These are phyloP conservation scores for Pseudocheirus occidentalis DNA, from an alignment of 2,797 vertebrate genomes.

Conservation along the genomic window DNA sequence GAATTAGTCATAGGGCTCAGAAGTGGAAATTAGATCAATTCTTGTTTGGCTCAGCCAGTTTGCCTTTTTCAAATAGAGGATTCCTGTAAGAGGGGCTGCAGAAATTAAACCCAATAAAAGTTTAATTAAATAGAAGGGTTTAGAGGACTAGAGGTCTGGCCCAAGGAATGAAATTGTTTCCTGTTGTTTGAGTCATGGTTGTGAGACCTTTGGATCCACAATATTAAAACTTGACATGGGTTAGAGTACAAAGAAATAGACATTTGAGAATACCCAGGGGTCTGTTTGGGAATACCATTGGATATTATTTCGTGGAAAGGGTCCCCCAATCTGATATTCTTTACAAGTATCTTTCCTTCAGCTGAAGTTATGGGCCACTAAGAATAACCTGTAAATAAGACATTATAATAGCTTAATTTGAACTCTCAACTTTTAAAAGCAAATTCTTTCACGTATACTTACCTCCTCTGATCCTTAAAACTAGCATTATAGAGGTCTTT, in stretches of 20 bases:
- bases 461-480: not conserved
- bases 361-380: not conserved
- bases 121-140: constrained; percentile 41
- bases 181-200: constrained; percentile 25
- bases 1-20: constrained; percentile 20
- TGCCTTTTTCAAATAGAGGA: constrained; percentile 20
- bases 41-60: constrained; percentile 20
- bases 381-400: not conserved
- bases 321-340: not conserved
- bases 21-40: constrained; percentile 50
- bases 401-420: not conserved
- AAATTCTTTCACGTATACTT: not conserved
- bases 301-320: not conserved
- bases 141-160: constrained; percentile 11
- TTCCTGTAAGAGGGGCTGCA: constrained; percentile 30
- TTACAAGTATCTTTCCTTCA: not conserved
- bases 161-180: constrained; percentile 5
- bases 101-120: constrained; percentile 36
- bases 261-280: not conserved
- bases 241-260: not conserved
- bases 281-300: not conserved
- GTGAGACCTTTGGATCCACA: not conserved
- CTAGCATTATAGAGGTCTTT: not conserved
- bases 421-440: not conserved
- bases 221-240: accelerated